Evolutionary conservation across 2,888 invertebrate genomes (phyloP).

Genomic region (Habrosyne pyritoides): DNA sequence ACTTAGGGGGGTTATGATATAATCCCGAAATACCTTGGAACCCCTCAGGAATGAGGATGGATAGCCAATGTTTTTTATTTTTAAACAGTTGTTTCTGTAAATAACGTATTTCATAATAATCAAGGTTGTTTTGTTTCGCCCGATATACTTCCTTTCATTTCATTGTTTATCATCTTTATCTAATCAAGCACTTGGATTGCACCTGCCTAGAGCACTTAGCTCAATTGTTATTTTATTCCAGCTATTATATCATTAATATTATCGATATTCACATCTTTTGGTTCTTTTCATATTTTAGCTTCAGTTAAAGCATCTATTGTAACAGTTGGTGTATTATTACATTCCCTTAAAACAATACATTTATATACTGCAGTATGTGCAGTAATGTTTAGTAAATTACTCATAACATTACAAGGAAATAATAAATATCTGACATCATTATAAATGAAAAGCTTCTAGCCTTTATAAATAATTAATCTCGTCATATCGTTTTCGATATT

Average conservation of each 20-base stretch:
- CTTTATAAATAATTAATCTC: constrained; percentile 20
- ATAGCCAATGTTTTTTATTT: too few species aligned
- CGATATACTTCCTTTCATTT: background rate
- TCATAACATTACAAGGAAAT: background rate
- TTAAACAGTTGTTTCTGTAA: background rate
- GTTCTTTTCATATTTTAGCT: too few species aligned
- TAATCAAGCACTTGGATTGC: background rate
- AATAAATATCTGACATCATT: constrained; percentile 14
- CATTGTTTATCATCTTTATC: background rate
- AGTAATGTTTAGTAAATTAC: background rate
- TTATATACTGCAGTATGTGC: background rate
- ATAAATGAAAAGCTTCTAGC: background rate
- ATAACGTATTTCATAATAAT: background rate
- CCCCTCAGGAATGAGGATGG: too few species aligned
- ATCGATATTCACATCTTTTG: too few species aligned
- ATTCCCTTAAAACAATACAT: background rate
- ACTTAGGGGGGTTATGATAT: too few species aligned
- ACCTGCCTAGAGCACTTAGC: background rate
- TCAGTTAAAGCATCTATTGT: too few species aligned
- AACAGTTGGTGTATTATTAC: background rate
- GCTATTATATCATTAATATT: background rate
- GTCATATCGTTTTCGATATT: constrained; percentile 14
- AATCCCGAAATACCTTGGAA: too few species aligned
- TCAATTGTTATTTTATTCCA: background rate
- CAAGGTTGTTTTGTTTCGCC: background rate